Percentiles rank a stretch among this genome's conserved stretches.
These are phyloP conservation scores for Trachelus stipa DNA, from an alignment of 2,888 invertebrate genomes.

Conservation along the genomic window DNA sequence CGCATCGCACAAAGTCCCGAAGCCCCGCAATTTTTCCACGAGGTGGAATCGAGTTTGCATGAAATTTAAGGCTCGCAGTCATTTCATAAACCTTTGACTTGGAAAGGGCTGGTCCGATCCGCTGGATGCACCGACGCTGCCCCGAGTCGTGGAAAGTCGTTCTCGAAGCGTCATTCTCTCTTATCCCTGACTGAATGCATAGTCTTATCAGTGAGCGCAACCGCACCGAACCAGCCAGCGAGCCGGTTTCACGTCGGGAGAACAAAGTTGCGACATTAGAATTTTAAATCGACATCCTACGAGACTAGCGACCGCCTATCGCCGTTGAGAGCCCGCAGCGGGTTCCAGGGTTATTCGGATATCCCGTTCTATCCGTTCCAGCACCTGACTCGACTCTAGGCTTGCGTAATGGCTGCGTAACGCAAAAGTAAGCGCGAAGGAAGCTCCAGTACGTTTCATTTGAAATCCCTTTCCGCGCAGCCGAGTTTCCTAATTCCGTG, in stretches of 20 bases:
- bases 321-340: neutral
- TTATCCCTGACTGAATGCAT: neutral
- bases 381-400: neutral
- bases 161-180: neutral
- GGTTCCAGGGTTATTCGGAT: slow-evolving; percentile 37
- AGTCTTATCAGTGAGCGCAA: neutral
- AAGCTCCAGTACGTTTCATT: slow-evolving; percentile 35
- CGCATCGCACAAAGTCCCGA: neutral
- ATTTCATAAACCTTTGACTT: slow-evolving; percentile 51
- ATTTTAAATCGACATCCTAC: slow-evolving; percentile 56
- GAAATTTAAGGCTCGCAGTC: slow-evolving; percentile 46
- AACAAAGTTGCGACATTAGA: slow-evolving; percentile 47
- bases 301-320: neutral
- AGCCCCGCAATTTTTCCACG: neutral
- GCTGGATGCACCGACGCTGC: neutral
- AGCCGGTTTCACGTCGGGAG: neutral
- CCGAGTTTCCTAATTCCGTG: slow-evolving; percentile 37
- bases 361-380: neutral
- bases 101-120: neutral
- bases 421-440: neutral
- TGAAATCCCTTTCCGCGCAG: slow-evolving; percentile 40
- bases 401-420: too few relatives aligned
- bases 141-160: neutral
- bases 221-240: neutral
- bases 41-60: slow-evolving; percentile 55